Evolutionary conservation across 1,140 invertebrate genomes (phyloP).

Genomic region (Caenorhabditis remanei): DNA sequence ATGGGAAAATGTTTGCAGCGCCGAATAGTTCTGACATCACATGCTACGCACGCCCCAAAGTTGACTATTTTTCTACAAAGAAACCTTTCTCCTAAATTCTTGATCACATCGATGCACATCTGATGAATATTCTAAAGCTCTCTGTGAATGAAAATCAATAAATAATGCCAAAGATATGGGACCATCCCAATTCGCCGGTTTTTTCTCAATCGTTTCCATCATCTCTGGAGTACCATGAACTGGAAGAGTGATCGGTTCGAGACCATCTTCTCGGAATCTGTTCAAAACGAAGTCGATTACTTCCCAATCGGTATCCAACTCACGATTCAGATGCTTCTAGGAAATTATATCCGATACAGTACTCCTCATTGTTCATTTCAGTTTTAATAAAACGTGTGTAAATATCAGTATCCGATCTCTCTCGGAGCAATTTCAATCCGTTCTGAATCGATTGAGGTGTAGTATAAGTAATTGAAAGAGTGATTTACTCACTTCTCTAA

Average conservation of each 20-base stretch:
- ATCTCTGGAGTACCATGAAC: neutral
- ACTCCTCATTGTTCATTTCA: neutral
- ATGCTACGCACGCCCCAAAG: neutral
- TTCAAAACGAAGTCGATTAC: neutral
- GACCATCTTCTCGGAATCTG: slow-evolving; percentile 4
- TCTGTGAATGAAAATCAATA: neutral
- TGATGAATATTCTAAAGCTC: neutral
- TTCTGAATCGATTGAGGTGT: too few relatives aligned
- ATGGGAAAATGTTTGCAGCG: too few relatives aligned
- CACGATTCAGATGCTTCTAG: neutral
- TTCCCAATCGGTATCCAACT: neutral
- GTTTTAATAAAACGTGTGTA: neutral
- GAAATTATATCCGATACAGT: neutral
- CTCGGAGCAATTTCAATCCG: too few relatives aligned
- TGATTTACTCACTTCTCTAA: too few relatives aligned
- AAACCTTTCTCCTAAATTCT: neutral
- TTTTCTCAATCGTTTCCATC: neutral
- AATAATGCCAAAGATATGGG: too few relatives aligned
- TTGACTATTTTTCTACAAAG: neutral
- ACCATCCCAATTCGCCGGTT: neutral
- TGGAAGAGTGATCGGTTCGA: neutral
- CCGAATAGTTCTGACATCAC: too few relatives aligned
- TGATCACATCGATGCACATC: neutral
- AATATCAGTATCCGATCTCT: too few relatives aligned
- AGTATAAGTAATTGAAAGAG: too few relatives aligned